Evolutionary conservation across 2,888 invertebrate genomes (phyloP).

Genomic region (Epinotia demarniana): DNA sequence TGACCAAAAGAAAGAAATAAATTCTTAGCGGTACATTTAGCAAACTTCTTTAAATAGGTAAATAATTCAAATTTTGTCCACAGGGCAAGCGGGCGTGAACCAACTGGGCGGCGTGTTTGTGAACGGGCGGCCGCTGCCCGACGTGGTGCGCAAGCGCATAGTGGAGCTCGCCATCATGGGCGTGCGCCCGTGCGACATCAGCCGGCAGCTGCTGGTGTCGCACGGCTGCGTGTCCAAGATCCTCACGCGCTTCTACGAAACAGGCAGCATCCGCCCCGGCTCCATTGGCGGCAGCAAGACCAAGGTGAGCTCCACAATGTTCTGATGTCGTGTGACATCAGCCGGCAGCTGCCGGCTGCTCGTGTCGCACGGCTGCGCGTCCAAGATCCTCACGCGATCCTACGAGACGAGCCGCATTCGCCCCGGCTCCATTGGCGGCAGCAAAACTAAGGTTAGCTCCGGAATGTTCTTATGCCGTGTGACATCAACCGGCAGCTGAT

Average conservation of each 20-base stretch:
- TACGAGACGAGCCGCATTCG: constrained; percentile 96
- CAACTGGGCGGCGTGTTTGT: constrained; percentile 99
- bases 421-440: constrained; percentile 96
- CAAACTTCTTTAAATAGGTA: neutral
- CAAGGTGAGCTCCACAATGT: constrained; percentile 86
- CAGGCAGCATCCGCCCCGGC: constrained; percentile 97
- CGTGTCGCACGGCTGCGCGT: constrained; percentile 98
- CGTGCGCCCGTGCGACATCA: constrained; percentile 98
- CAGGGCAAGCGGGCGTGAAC: constrained; percentile 98
- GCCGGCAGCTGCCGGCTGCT: constrained; percentile 96
- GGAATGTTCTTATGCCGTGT: too few relatives aligned
- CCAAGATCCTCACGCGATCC: constrained; percentile 97
- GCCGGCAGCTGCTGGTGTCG: constrained; percentile 96
- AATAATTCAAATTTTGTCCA: constrained; percentile 42
- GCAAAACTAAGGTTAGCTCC: constrained; percentile 93
- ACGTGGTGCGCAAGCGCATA: constrained; percentile 96
- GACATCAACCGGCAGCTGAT: constrained; percentile 97
- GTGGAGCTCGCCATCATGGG: constrained; percentile 97
- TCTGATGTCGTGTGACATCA: constrained; percentile 95
- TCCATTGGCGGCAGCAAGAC: constrained; percentile 98
- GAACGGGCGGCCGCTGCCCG: constrained; percentile 98
- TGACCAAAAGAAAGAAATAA: too few relatives aligned
- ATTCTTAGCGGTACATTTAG: neutral
- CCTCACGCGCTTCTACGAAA: constrained; percentile 97
- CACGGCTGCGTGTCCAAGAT: constrained; percentile 99